Evolutionary conservation across 2,113 vertebrate genomes (phyloP), one percentile per base, ranked within the genome.

Genomic region (Rana temporaria): DNA sequence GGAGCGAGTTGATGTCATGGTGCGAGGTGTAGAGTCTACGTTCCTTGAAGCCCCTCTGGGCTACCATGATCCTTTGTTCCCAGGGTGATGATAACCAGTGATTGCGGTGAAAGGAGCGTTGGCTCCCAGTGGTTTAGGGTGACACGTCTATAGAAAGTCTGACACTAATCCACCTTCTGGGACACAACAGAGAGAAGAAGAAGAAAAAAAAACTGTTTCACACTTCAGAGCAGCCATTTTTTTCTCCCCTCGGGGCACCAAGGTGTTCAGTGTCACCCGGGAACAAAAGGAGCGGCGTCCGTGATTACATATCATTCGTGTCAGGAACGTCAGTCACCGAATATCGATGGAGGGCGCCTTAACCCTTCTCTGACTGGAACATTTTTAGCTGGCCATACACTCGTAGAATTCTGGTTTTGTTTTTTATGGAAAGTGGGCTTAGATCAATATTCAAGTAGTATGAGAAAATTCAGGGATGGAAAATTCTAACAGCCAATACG

Each of bases 1-100:
- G 59, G 78, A 87, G 89, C 57, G 6, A 84, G 88, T 85, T 87
- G 56, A 24, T 84, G 84, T 63, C 89, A 88, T 84, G 76, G 88
- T 34, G 85, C 18, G 84, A 89, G 85, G 86, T 81, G 85, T 86
- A 82, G 82, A 73, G 84, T 56, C 81, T 71, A 78, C 85, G 87
- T 18, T 34, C 82, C 87, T 18, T 83, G 64, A 24, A 84, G 81
- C 1, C 15, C 68, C 86, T 1, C 9, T 4, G 66, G 69, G 92
- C 88, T 85, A 85, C 82, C 64, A 86, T 83, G 83, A 85, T 79
- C 72, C 59, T 70, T 85, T 79, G 16, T 0, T 85, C 6, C 42
- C 81, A n/a, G 63, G 87, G 87, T 63, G 83, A 87, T 76, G 84
- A 84, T 84, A 81, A 84, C 84, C 57, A 85, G 78, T 81, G 88